Evolutionary conservation across 2,888 invertebrate species (phyloP), one percentile per base, ranked within the genome.

Genomic region (Microctonus hyperodae): DNA sequence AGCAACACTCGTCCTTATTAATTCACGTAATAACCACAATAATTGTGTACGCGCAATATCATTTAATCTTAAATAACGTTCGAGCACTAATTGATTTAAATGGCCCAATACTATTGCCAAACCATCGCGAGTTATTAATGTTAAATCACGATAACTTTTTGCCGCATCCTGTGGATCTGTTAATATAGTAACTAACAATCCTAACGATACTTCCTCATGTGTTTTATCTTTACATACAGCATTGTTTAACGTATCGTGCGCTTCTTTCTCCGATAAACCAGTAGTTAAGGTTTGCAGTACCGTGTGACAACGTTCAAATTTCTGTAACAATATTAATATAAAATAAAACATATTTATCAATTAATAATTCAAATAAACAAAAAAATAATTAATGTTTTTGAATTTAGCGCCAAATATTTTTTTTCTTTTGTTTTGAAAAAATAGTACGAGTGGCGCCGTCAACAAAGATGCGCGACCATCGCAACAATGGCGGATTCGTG

Each of bases 121-220:
- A 63, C 96, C 96, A 85, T 98, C 98, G 77, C 97, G 89, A 20
- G 93, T 92, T 69, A 97, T 89, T 68, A 97, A 87, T 3, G 94
- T 95, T 75, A 98, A 88, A 85, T 98, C 97, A 82, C 96, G 90
- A 85, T 95, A 97, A 85, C 92, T 92, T 89, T 93, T 93, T 23
- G 91, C 87, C 48, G 95, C 94, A 84, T 90, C 90, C 72, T 89
- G 88, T 66, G 93, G 92, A 82, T 98, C 97, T 23, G 93, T 92
- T 72, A 98, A 88, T 78, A 97, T 95, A 67, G 91, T 90, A 84
- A 94, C 94, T 68, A 98, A 86, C 82, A 98, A 89, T 62, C 97
- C 98, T 73, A 96, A 86, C 64, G 94, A 95, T 69, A 97, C 92
- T 79, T 98, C 97, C 84, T 98, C 97, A 86, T 97, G 96, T 79